A percentile compares a stretch with the other conserved stretches of the same genome.
Conservation (phyloP, 2,113 vertebrate genomes). For the Rhynchomys soricoides region DNA sequence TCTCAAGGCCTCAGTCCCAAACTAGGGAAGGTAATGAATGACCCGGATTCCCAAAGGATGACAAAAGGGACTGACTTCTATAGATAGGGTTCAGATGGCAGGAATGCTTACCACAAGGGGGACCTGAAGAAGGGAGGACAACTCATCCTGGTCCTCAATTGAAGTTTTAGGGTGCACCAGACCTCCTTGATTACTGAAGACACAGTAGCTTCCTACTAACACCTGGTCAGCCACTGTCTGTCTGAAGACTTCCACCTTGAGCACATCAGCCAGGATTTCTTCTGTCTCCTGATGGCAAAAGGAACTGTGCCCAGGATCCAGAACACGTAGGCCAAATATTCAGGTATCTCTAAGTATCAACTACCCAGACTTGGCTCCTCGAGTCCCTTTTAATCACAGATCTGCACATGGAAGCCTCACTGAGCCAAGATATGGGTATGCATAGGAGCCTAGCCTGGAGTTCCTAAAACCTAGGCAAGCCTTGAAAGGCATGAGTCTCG, state of each 20-base stretch:
- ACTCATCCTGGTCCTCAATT: constrained; percentile 97
- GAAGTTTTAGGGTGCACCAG: constrained; percentile 97
- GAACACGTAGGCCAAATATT: neutral
- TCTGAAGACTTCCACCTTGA: constrained; percentile 98
- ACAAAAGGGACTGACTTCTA: constrained; percentile 6
- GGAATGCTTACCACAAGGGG: constrained; percentile 94
- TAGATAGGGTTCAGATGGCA: neutral
- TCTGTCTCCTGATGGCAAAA: constrained; percentile 92
- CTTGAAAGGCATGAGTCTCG: neutral
- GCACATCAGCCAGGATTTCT: constrained; percentile 96
- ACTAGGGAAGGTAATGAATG: neutral
- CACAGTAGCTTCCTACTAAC: constrained; percentile 96
- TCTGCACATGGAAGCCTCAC: neutral
- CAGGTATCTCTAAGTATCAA: neutral
- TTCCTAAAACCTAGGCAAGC: neutral
- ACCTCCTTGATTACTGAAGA: constrained; percentile 97
- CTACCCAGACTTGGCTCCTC: neutral
- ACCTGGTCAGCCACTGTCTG: constrained; percentile 98
- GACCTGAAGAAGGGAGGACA: constrained; percentile 97
- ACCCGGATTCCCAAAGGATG: neutral
- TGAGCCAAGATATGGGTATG: neutral
- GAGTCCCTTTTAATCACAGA: neutral
- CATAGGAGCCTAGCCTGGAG: neutral
- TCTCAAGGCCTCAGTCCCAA: neutral
- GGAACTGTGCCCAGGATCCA: neutral